Evolutionary conservation across 2,113 vertebrate species (phyloP), one percentile per base, ranked within the genome.

Genomic region (Platysternon megacephalum): DNA sequence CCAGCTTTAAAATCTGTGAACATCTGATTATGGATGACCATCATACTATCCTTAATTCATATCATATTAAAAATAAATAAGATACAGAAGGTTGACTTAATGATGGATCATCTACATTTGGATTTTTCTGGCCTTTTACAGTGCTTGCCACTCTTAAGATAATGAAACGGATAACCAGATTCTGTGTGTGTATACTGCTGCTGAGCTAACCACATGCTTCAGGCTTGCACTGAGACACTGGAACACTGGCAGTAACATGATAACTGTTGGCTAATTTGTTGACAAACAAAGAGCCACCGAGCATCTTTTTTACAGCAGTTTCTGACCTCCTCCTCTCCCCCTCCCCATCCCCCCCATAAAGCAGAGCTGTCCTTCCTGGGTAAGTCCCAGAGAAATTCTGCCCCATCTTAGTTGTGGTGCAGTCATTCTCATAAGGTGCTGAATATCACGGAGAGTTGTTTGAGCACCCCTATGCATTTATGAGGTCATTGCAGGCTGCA

Each of bases 41-140:
- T 92, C 81, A 9, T 52, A 89, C 92, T 92, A 2, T 65, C 11
- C 9, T 74, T 74, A 74, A 74, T 74, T 5, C 1, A 46, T 76
- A 42, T 74, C 88, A 46, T 49, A 84, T 26, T 93, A 52, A 93
- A 4, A 80, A 83, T 2, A 0, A 0, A 1, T 10, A 29, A 39
- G n/a, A 42, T 51, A 2, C 44, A 42, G 68, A n/a, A 42, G 56
- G 86, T 88, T 94, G 85, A 79, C 89, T 95, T 88, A 91, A 96
- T 94, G 29, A 6, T 26, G 79, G 10, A 8, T 26, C 68, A 74
- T 74, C 9, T 42, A 84, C 89, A 5, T 22, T 89, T 92, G 72
- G 8, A 3, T 32, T 93, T 89, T 94, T 61, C 26, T 86, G 53
- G 1, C 80, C 22, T 22, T 72, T 87, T 58, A 80, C 87, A 28